These are phyloP conservation scores for Gymnarchus niloticus DNA, from an alignment of 2,113 vertebrate genomes.

Conservation along the genomic window DNA sequence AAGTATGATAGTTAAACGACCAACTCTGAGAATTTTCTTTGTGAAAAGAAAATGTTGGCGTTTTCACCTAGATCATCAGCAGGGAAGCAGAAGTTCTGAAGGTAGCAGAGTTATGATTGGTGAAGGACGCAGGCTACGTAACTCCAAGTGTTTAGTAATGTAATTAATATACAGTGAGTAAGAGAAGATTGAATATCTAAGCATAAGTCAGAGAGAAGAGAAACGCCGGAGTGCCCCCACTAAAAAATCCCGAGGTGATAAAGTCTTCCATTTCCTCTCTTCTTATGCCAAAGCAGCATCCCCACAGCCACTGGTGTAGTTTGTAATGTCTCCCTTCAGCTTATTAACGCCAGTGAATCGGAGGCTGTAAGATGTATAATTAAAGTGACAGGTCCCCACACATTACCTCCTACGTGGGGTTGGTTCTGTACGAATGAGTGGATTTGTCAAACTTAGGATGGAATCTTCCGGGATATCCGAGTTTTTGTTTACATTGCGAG, in stretches of 20 bases:
- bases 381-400: conserved; percentile 45
- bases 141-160: not conserved
- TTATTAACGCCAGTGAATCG: conserved; percentile 56
- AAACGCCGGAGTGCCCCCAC: not conserved
- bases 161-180: not conserved
- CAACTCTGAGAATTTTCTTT: no score
- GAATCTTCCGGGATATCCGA: conserved; percentile 17
- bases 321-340: conserved; percentile 41
- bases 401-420: conserved; percentile 43
- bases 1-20: no score
- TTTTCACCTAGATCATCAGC: no score
- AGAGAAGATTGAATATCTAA: not conserved
- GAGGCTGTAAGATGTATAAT: conserved; percentile 57
- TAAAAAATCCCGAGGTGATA: conserved; percentile 25
- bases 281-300: conserved; percentile 26
- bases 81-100: no score
- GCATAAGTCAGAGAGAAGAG: not conserved
- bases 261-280: conserved; percentile 21
- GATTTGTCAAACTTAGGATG: conserved; percentile 38
- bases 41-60: no score
- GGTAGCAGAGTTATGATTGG: no score
- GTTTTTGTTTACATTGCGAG: not conserved
- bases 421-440: conserved; percentile 54
- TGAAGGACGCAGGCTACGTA: not conserved
- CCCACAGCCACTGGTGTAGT: conserved; percentile 35